phyloP scores from a whole-genome alignment of 2,888 invertebrate genomes.

The Eudemis profundana region DNA sequence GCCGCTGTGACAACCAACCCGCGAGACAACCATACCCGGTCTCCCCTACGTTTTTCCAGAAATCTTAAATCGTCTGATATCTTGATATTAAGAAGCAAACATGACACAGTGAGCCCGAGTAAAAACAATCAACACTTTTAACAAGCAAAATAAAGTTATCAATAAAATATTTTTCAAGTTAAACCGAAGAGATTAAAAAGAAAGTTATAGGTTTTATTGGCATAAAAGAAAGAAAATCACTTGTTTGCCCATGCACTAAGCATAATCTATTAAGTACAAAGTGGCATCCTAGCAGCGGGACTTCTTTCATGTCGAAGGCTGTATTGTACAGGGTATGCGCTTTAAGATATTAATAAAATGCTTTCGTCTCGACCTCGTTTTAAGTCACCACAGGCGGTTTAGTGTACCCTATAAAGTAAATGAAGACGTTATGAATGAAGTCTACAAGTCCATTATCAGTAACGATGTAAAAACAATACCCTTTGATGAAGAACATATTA shows the following conservation, averaged over 20 bases:
- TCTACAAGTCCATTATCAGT: slow-evolving; percentile 17
- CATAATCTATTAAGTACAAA: slow-evolving; percentile 11
- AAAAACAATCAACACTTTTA: neutral
- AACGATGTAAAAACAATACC: slow-evolving; percentile 19
- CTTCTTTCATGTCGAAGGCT: slow-evolving; percentile 14
- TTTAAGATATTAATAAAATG: slow-evolving; percentile 25
- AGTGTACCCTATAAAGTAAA: slow-evolving; percentile 35
- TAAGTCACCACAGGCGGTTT: slow-evolving; percentile 39
- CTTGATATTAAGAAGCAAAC: neutral
- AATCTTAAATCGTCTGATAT: neutral
- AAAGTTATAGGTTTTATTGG: neutral
- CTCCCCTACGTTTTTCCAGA: too few relatives aligned
- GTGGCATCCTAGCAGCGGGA: slow-evolving; percentile 20
- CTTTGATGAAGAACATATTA: slow-evolving; percentile 8
- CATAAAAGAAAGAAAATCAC: slow-evolving; percentile 2
- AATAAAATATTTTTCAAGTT: neutral
- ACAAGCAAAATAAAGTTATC: neutral
- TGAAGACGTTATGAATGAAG: slow-evolving; percentile 29
- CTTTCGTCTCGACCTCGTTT: slow-evolving; percentile 22
- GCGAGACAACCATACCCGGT: too few relatives aligned
- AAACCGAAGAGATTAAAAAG: neutral
- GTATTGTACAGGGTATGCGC: slow-evolving; percentile 6
- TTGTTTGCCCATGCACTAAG: neutral
- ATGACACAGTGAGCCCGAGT: neutral
- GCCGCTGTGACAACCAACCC: too few relatives aligned